Evolutionary conservation across 2,888 invertebrate species (phyloP).

Genomic region (Dermolepida albohirtum): DNA sequence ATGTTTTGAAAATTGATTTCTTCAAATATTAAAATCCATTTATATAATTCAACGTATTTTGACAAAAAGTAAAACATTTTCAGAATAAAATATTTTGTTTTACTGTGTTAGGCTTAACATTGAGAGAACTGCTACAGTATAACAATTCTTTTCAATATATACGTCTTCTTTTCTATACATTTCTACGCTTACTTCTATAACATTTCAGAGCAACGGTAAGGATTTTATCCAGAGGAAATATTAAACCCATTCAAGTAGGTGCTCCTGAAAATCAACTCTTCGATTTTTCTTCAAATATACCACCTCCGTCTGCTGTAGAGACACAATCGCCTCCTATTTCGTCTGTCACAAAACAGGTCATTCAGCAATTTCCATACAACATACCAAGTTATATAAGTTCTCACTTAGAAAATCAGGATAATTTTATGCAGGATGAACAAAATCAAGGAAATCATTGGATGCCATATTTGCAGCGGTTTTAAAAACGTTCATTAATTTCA

Average conservation of each 20-base stretch:
- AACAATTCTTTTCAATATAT: slow-evolving; percentile 26
- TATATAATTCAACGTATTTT: too few relatives aligned
- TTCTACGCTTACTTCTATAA: not conserved
- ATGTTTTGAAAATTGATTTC: too few relatives aligned
- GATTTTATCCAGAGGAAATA: slow-evolving; percentile 36
- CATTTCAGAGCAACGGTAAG: slow-evolving; percentile 39
- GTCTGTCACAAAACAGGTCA: not conserved
- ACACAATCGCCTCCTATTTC: not conserved
- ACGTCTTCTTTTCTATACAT: not conserved
- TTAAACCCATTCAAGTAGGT: slow-evolving; percentile 35
- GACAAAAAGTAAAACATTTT: too few relatives aligned
- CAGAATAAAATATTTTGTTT: too few relatives aligned
- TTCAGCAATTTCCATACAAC: slow-evolving; percentile 34
- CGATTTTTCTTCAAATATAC: slow-evolving; percentile 39
- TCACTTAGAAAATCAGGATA: slow-evolving; percentile 28
- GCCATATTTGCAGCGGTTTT: not conserved
- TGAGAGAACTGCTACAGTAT: too few relatives aligned
- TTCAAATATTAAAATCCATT: too few relatives aligned
- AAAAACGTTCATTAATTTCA: too few relatives aligned
- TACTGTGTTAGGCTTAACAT: too few relatives aligned
- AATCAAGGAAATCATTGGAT: not conserved
- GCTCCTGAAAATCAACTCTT: slow-evolving; percentile 35
- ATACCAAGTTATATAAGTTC: slow-evolving; percentile 39
- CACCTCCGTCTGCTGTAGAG: slow-evolving; percentile 5
- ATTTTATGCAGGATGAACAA: slow-evolving; percentile 3